Evolutionary conservation across 2,113 vertebrate species (phyloP).

Genomic region (Ammospiza caudacuta): DNA sequence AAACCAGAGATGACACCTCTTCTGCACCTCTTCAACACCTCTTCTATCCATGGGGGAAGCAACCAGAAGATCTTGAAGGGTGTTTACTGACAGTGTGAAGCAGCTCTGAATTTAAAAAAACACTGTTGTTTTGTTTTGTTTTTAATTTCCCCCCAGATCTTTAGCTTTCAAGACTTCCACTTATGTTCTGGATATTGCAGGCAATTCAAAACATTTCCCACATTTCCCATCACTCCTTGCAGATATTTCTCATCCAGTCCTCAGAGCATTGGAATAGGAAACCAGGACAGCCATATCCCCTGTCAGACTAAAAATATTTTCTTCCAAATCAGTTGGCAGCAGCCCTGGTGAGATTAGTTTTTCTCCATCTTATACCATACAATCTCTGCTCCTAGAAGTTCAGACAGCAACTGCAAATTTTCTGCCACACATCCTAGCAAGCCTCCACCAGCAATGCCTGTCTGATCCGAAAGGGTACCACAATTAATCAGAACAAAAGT

Average conservation of each 20-base stretch:
- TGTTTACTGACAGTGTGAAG: not conserved
- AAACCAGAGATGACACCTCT: not conserved
- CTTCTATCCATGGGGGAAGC: not conserved
- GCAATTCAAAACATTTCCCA: not conserved
- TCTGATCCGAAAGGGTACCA: not conserved
- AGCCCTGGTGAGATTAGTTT: not conserved
- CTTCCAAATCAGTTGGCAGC: not conserved
- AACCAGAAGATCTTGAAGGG: not conserved
- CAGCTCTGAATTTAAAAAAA: not conserved
- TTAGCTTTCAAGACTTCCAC: not conserved
- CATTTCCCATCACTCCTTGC: not conserved
- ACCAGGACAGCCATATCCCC: not conserved
- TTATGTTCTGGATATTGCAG: not conserved
- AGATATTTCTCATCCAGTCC: not conserved
- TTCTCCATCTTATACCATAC: not conserved
- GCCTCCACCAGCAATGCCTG: not conserved
- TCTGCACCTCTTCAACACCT: not conserved
- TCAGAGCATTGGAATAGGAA: not conserved
- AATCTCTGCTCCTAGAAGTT: not conserved
- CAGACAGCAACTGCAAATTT: not conserved
- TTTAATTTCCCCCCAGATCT: rapidly evolving
- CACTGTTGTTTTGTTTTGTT: not conserved
- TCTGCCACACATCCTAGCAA: not conserved
- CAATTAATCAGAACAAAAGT: constrained; percentile 23
- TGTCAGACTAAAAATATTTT: not conserved